phyloP scores from a whole-genome alignment of 2,888 invertebrate genomes.

The Eumerus sabulonum region DNA sequence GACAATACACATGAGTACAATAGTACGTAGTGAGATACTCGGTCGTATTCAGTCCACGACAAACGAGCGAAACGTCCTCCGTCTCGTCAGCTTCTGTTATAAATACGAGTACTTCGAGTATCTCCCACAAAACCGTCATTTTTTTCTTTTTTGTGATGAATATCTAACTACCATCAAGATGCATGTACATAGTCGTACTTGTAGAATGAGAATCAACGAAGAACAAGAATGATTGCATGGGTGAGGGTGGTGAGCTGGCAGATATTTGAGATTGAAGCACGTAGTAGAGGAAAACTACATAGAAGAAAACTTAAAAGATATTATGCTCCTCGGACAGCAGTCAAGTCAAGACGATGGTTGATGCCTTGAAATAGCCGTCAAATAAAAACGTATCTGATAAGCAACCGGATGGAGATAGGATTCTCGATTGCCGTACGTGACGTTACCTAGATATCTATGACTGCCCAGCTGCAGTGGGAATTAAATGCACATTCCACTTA shows the following conservation, averaged over 20 bases:
- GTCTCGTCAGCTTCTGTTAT: conserved; percentile 33
- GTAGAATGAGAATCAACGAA: conserved; percentile 19
- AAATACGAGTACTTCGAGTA: conserved; percentile 36
- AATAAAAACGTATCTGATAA: conserved; percentile 33
- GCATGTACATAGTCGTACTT: conserved; percentile 28
- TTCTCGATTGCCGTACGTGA: too few species aligned
- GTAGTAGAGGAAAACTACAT: conserved; percentile 24
- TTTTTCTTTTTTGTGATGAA: conserved; percentile 49
- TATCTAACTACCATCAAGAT: conserved; percentile 54
- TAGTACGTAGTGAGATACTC: not conserved
- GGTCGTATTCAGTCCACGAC: not conserved
- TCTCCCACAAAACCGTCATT: conserved; percentile 37
- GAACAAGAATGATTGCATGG: conserved; percentile 18
- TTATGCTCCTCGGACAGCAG: conserved; percentile 33
- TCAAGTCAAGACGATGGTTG: not conserved
- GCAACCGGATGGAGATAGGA: conserved; percentile 3
- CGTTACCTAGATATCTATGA: not conserved
- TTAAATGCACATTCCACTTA: not conserved
- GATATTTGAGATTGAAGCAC: conserved; percentile 54
- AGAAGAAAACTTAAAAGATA: conserved; percentile 11
- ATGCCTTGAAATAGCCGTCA: conserved; percentile 29
- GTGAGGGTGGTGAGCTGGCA: conserved; percentile 27
- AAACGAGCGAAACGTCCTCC: conserved; percentile 43
- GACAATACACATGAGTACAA: not conserved
- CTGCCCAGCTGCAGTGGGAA: not conserved